Conservation (phyloP, 1,140 invertebrate species). For the Lepidostoma basale region DNA sequence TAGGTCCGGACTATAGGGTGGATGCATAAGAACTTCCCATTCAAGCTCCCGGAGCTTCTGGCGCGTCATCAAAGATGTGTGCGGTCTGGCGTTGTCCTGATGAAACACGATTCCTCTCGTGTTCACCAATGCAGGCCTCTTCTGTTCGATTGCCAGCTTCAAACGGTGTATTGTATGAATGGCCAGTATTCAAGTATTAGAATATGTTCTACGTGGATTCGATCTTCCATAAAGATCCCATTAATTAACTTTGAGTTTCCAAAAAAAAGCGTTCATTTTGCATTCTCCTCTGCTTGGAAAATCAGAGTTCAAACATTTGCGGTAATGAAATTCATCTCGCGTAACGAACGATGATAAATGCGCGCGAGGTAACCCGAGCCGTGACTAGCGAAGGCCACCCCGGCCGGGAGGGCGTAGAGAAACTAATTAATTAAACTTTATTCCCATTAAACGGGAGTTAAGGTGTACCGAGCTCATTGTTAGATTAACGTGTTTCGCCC, state of each 20-base stretch:
- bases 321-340: slow-evolving; percentile 18
- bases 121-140: slow-evolving; percentile 4
- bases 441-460: not conserved
- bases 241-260: too few relatives aligned
- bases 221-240: too few relatives aligned
- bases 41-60: slow-evolving; percentile 5
- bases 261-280: slow-evolving; percentile 4
- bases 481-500: too few relatives aligned
- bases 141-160: slow-evolving; percentile 8
- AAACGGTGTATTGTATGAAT: too few relatives aligned
- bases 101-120: slow-evolving; percentile 13
- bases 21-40: not conserved
- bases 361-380: slow-evolving; percentile 10
- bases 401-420: too few relatives aligned
- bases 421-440: slow-evolving; percentile 15
- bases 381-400: too few relatives aligned
- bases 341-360: slow-evolving; percentile 30
- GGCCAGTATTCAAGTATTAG: too few relatives aligned
- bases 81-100: slow-evolving; percentile 9
- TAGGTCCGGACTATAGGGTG: not conserved
- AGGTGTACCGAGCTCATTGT: too few relatives aligned
- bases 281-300: slow-evolving; percentile 9
- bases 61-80: not conserved
- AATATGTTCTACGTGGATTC: too few relatives aligned
- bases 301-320: not conserved